phyloP scores from a whole-genome alignment of 2,113 vertebrate genomes.

The Aplodontia rufa region DNA sequence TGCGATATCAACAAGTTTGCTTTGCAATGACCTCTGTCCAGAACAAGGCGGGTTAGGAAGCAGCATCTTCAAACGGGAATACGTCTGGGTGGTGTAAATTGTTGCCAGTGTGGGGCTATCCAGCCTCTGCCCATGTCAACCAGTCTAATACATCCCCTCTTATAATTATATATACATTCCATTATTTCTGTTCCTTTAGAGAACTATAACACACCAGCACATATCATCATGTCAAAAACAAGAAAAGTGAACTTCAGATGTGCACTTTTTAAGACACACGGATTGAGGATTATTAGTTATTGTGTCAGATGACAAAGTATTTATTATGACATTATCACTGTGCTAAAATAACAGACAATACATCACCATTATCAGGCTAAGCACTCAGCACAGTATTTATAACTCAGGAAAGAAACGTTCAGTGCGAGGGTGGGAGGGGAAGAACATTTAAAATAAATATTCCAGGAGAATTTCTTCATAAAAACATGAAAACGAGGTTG shows the following conservation, averaged over 20 bases:
- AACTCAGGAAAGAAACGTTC: background rate
- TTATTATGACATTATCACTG: background rate
- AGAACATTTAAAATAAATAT: background rate
- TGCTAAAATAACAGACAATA: background rate
- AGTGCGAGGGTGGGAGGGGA: background rate
- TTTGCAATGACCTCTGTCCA: too few species aligned
- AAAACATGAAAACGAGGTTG: slow-evolving; percentile 1
- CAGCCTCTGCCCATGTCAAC: too few species aligned
- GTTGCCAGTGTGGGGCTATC: too few species aligned
- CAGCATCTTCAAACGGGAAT: too few species aligned
- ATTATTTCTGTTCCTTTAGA: too few species aligned
- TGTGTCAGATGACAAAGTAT: background rate
- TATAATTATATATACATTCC: too few species aligned
- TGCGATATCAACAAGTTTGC: too few species aligned
- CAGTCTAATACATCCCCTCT: too few species aligned
- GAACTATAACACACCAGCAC: too few species aligned
- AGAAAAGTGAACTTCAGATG: background rate
- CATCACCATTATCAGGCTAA: background rate
- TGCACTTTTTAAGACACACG: background rate
- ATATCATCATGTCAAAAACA: too few species aligned
- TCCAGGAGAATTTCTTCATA: background rate
- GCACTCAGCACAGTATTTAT: background rate
- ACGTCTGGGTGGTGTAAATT: too few species aligned
- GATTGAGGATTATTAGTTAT: background rate
- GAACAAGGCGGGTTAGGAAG: too few species aligned